Conservation (phyloP, 64 coral and sea anemone species). For the Pachyseris speciosa region DNA sequence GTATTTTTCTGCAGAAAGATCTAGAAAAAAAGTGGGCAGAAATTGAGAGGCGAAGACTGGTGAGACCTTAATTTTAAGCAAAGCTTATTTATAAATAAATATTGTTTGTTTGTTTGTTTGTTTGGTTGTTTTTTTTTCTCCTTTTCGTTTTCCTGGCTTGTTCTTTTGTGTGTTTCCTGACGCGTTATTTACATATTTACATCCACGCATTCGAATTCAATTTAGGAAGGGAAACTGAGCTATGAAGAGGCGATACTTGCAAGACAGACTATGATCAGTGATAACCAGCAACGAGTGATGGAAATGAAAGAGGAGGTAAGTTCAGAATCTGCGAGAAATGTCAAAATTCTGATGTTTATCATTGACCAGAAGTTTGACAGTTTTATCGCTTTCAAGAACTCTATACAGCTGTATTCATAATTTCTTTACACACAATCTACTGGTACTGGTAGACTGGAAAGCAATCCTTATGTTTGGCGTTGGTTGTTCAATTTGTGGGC, state of each 20-base stretch:
- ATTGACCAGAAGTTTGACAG: too few species aligned
- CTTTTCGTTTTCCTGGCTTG: too few species aligned
- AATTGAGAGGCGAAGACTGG: constrained; percentile 91
- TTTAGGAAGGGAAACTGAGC: constrained; percentile 91
- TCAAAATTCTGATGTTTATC: too few species aligned
- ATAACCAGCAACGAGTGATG: constrained; percentile 90
- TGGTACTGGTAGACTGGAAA: too few species aligned
- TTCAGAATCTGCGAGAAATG: neutral
- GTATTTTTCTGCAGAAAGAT: constrained; percentile 68
- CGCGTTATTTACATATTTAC: neutral
- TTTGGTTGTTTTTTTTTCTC: neutral
- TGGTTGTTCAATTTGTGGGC: too few species aligned
- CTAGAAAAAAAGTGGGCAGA: constrained; percentile 88
- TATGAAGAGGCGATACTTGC: constrained; percentile 99
- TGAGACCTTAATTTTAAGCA: constrained; percentile 33
- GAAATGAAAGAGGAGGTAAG: constrained; percentile 93
- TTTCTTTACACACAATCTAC: too few species aligned
- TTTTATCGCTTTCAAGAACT: too few species aligned
- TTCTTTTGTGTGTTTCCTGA: too few species aligned
- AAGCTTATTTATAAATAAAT: neutral
- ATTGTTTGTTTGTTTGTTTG: neutral
- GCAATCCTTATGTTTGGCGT: too few species aligned
- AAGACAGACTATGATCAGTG: constrained; percentile 90
- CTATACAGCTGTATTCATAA: too few species aligned
- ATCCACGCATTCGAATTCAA: neutral